Evolutionary conservation across 2,113 vertebrate species (phyloP), one percentile per base, ranked within the genome.

Genomic region (Eurystomus gularis): DNA sequence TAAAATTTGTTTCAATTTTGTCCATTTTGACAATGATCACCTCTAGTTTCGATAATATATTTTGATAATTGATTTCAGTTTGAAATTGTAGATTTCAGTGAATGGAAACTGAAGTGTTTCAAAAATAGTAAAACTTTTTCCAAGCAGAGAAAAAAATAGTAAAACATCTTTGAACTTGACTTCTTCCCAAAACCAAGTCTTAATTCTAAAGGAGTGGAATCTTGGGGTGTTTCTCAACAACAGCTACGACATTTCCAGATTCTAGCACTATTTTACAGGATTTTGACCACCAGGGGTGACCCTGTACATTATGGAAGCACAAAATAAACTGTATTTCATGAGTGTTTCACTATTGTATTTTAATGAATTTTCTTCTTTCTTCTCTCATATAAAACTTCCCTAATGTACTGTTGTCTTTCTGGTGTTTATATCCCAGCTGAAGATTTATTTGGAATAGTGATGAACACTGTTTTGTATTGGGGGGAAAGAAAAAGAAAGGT

Each of bases 391-490:
- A 29, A 64, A 70, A 69, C 17, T 23, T 62, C 29, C 37, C 7
- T 39, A 17, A 33, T 14, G 7, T 24, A 17, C 26, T 13, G 5
- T 12, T 7, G 4, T 17, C 20, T 73, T 62, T 10, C 13, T 5
- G 14, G 25, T 12, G 8, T 6, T 75, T 35, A 19, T n/a, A 44
- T 20, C 33, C 19, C 21, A 49, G 6, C 17, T 20, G 42, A 55
- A 49, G 24, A 5, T 21, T 31, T 31, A 58, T 39, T 57, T 52
- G 2, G 25, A 31, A 24, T n/a, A 51, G 11, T 44, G n/a, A 48
- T 24, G 10, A 25, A 26, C 21, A 42, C 1, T 0, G 5, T 29
- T 51, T 33, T 33, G 3, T 42, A 72, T 88, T 37, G 13, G 2
- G 6, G 6, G 23, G 8, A 0, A 14, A 61, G 49, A 29, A 82